Base-by-base conservation (phyloP, 2,888 invertebrate species). In the Spisula solida region DNA sequence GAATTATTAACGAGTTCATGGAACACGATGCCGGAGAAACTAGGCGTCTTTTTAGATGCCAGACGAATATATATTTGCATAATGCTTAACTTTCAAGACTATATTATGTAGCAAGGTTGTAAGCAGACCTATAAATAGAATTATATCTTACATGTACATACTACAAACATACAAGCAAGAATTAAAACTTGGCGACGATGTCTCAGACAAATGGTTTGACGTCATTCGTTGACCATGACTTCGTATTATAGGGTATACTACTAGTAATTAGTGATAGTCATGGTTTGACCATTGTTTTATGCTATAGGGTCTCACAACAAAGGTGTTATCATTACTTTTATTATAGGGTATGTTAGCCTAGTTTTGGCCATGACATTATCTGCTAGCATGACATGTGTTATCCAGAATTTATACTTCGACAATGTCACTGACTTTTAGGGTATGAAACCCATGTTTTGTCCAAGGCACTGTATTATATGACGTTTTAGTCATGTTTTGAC, bases 31-130 rank as follows among this genome's bases (percentile, higher is more conserved):
- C 25, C 5, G 25, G 60, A 25, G 12, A 12, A 66, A 25, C 10
- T n/a, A 66, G 60, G 60, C n/a, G 60, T 25, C 60, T 25, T 66
- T 66, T 25, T 10, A 66, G 25, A 12, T 66, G 12, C 25, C 60
- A 66, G 60, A 66, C 60, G 25, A n/a, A 66, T 66, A 31, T 75
- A 75, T 31, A 75, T 75, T 75, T 31, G 34, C 75, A 75, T 75
- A 34, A 75, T 75, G 75, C 75, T 75, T 34, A 31, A 31, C 31
- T 31, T 34, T 25, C 34, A 34, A 75, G 29, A 75, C 31, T 75
- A 34, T 31, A 25, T 75, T 75, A 31, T 31, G 25, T 18, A 75
- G 29, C 18, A 31, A 34, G 10, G 25, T 4, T 34, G 34, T 34
- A 31, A 34, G 75, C 75, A 4, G 34, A 34, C 18, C 29, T 75